Evolutionary conservation across 2,888 invertebrate genomes (phyloP), one percentile per base, ranked within the genome.

Genomic region (Autographa pulchrina): DNA sequence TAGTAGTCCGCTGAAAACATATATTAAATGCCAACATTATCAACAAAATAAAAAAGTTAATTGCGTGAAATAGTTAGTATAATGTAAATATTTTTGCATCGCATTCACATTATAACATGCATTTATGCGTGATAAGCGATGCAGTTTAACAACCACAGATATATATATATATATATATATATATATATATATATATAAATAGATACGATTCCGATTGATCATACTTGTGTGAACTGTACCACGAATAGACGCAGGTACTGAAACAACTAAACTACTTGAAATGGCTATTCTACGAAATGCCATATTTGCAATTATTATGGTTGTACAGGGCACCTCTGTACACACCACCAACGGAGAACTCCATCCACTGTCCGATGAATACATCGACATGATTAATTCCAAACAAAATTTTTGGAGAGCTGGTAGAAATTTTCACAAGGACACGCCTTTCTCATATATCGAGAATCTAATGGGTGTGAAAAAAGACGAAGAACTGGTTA

Each of bases 361-460:
- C 0, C 91, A 97, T 85, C 96, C 97, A 9, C 92, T 98, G n/a
- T 97, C 98, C 0, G 96, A 98, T 85, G 97, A 97, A 65, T 97
- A 97, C 88, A 97, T 98, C 77, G 88, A 97, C 54, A 91, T 96
- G 75, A 97, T 98, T 72, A 98, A 98, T 90, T 91, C 93, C n/a
- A 92, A 97, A 82, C 96, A 97, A 68, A 94, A 95, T n/a, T 97
- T 97, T 68, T 98, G 98, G 98, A 97, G 95, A 92, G 98, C 98
- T 78, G 98, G 98, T 11, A 95, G 97, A 68, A 98, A 98, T 93
- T 98, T 98, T 85, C 96, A 96, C n/a, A 85, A 91, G 54, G 90
- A 96, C 8, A 96, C 96, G 0, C 92, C 97, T 0, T 93, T 97
- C 85, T 89, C 92, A 0, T 96, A 97, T 89, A 95, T 98, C 66